Conservation (phyloP, 2,113 vertebrate species). For the Athene cunicularia region DNA sequence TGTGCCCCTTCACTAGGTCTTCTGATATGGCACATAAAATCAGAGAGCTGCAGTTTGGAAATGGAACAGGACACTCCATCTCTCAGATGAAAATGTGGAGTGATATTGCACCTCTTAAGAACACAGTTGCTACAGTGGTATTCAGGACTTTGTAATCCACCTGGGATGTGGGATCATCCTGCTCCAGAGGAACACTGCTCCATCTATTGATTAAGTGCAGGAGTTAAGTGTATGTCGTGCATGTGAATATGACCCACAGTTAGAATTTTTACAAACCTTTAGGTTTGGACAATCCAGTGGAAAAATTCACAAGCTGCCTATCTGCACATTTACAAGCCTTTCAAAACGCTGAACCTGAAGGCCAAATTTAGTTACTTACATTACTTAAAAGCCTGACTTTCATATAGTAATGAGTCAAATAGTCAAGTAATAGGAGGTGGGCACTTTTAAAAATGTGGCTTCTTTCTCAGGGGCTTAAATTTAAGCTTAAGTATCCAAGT, state of each 20-base stretch:
- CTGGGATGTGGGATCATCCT: neutral
- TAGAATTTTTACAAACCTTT: neutral
- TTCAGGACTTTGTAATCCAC: neutral
- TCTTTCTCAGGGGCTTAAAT: neutral
- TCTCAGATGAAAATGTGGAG: neutral
- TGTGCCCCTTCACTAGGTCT: neutral
- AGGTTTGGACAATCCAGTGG: neutral
- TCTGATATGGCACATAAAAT: neutral
- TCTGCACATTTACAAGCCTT: neutral
- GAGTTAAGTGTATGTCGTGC: neutral
- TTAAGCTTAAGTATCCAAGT: neutral
- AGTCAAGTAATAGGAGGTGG: neutral
- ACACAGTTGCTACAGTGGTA: neutral
- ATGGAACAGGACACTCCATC: neutral
- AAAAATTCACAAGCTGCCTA: neutral
- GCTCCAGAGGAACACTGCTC: neutral
- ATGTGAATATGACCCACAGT: neutral
- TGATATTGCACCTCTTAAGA: neutral
- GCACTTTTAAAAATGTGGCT: neutral
- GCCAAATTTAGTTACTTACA: neutral
- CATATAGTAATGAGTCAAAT: neutral
- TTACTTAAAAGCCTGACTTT: neutral
- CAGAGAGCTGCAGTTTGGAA: neutral
- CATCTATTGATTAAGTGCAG: neutral
- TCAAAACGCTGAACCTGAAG: neutral